Conservation (phyloP, 2,888 invertebrate species). For the Cataglyphis livida region DNA sequence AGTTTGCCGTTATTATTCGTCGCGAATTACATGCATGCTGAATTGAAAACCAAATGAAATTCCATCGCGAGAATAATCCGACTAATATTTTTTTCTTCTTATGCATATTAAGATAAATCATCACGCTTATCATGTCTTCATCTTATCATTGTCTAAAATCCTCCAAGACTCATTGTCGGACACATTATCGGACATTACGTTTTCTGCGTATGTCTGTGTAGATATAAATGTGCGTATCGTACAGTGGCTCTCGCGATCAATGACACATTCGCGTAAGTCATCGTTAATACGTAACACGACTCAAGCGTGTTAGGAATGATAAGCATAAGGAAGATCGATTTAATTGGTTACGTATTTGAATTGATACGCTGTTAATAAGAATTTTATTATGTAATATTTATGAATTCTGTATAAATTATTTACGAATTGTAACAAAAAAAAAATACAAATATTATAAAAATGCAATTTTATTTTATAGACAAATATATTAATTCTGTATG, state of each 20-base stretch:
- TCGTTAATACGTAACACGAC: constrained; percentile 1
- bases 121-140: constrained; percentile 40
- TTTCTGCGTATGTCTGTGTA: constrained; percentile 1
- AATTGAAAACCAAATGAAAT: not conserved
- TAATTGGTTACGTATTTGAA: not conserved
- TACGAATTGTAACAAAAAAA: not conserved
- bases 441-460: not conserved
- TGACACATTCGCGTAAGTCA: constrained; percentile 25
- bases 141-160: constrained; percentile 17
- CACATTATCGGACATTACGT: constrained; percentile 4
- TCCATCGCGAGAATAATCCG: not conserved
- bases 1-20: constrained; percentile 8
- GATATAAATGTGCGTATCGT: constrained; percentile 33
- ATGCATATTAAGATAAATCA: constrained; percentile 33
- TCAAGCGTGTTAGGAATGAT: not conserved
- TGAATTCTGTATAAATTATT: not conserved
- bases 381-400: not conserved
- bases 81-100: constrained; percentile 19
- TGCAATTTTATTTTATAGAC: not conserved
- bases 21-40: not conserved
- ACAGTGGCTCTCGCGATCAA: constrained; percentile 40
- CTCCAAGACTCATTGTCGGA: not conserved
- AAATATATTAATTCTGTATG: not conserved
- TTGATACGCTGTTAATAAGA: not conserved
- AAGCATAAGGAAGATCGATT: not conserved